phyloP scores from a whole-genome alignment of 2,113 vertebrate genomes.

The Trichechus manatus region DNA sequence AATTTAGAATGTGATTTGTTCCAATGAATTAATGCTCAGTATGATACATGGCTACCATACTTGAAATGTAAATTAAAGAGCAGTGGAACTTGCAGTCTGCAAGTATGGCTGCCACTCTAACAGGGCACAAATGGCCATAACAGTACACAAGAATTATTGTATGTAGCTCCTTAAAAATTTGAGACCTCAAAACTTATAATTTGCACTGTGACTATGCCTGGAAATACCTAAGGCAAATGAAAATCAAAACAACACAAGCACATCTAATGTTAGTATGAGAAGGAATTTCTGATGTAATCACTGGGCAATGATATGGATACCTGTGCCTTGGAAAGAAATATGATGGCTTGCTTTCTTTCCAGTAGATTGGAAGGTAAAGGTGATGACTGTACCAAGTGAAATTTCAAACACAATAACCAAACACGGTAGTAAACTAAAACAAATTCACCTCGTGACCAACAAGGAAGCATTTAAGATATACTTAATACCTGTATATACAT shows the following conservation, averaged over 20 bases:
- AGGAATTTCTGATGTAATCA: slow-evolving; percentile 50
- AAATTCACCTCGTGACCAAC: slow-evolving; percentile 68
- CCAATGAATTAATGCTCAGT: slow-evolving; percentile 39
- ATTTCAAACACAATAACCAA: slow-evolving; percentile 48
- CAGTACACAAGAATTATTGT: background rate
- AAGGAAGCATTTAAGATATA: slow-evolving; percentile 71
- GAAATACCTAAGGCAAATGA: slow-evolving; percentile 54
- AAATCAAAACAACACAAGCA: slow-evolving; percentile 54
- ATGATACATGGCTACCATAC: slow-evolving; percentile 48
- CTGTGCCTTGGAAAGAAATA: slow-evolving; percentile 71
- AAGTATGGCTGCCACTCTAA: slow-evolving; percentile 9
- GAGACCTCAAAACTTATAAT: slow-evolving; percentile 29
- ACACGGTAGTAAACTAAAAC: slow-evolving; percentile 52
- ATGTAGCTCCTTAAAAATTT: slow-evolving; percentile 22
- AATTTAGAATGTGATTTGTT: slow-evolving; percentile 63
- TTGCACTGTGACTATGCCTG: slow-evolving; percentile 27
- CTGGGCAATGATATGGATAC: slow-evolving; percentile 60
- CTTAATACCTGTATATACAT: slow-evolving; percentile 70
- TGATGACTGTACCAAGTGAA: slow-evolving; percentile 56
- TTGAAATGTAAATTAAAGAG: slow-evolving; percentile 69
- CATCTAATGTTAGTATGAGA: slow-evolving; percentile 33
- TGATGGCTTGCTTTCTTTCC: slow-evolving; percentile 47
- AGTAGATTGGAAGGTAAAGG: slow-evolving; percentile 68
- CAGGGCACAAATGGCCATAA: slow-evolving; percentile 61
- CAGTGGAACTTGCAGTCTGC: slow-evolving; percentile 68